phyloP scores from a whole-genome alignment of 2,888 invertebrate species.

The Dendrolimus pini region DNA sequence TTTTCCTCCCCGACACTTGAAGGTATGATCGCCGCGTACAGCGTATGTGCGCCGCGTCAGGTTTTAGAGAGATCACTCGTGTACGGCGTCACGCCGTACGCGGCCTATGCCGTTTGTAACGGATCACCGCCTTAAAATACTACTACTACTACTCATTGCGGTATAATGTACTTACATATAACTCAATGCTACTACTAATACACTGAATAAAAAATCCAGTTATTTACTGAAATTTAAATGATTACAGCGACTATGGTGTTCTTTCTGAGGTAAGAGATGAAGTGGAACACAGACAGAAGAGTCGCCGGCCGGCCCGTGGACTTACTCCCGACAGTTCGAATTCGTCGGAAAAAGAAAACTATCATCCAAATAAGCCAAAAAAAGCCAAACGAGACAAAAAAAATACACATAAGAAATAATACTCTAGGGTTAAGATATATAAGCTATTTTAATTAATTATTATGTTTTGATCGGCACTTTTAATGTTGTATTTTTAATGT shows the following conservation, averaged over 20 bases:
- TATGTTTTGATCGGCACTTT: conserved; percentile 1
- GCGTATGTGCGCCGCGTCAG: too few species aligned
- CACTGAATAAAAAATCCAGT: too few species aligned
- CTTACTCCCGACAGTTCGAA: conserved; percentile 52
- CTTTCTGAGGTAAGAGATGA: conserved; percentile 31
- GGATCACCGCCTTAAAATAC: too few species aligned
- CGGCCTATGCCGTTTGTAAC: too few species aligned
- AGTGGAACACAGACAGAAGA: conserved; percentile 22
- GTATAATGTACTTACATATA: too few species aligned
- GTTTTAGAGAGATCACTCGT: too few species aligned
- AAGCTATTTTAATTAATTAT: background rate
- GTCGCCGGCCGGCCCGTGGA: conserved; percentile 32
- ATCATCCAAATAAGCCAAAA: conserved; percentile 51
- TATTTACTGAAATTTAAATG: too few species aligned
- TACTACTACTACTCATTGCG: too few species aligned
- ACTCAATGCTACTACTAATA: too few species aligned
- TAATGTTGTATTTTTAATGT: background rate
- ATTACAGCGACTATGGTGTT: conserved; percentile 38
- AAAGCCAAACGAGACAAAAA: conserved; percentile 27
- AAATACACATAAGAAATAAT: conserved; percentile 22
- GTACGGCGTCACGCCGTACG: too few species aligned
- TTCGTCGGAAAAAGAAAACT: conserved; percentile 67
- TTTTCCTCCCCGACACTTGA: too few species aligned
- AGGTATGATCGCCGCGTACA: too few species aligned
- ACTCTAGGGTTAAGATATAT: conserved; percentile 4